Conservation (phyloP, 64 coral and sea anemone genomes). For the Porites australiensis region DNA sequence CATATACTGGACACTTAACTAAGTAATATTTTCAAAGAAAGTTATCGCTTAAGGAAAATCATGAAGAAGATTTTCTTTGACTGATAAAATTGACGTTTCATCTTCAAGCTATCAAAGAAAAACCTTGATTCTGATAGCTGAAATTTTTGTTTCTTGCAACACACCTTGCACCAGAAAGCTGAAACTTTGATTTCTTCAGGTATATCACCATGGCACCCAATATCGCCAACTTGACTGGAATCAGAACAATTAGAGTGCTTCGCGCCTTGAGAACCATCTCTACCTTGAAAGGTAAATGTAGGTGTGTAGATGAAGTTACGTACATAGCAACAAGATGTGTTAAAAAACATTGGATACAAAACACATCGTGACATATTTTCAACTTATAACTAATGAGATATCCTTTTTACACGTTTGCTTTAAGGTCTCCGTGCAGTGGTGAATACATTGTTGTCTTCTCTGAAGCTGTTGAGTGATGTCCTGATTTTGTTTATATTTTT, state of each 20-base stretch:
- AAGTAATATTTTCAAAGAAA: too few species aligned
- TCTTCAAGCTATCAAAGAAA: too few species aligned
- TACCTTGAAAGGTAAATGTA: slow-evolving; percentile 64
- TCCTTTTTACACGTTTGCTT: background rate
- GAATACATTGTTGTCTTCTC: slow-evolving; percentile 69
- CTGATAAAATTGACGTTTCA: too few species aligned
- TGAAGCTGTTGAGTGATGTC: slow-evolving; percentile 84
- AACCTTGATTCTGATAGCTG: too few species aligned
- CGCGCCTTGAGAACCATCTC: slow-evolving; percentile 82
- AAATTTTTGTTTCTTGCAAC: too few species aligned
- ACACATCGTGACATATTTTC: too few species aligned
- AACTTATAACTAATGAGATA: too few species aligned
- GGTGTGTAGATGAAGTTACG: background rate
- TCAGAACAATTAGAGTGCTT: slow-evolving; percentile 79
- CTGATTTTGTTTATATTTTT: slow-evolving; percentile 72
- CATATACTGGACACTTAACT: too few species aligned
- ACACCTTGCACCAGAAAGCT: background rate
- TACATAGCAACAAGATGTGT: too few species aligned
- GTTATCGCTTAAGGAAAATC: too few species aligned
- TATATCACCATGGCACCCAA: slow-evolving; percentile 77
- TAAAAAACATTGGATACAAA: too few species aligned
- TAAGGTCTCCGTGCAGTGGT: slow-evolving; percentile 68
- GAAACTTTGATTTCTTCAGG: slow-evolving; percentile 2
- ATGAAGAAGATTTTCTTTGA: too few species aligned
- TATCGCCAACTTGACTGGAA: slow-evolving; percentile 83